Evolutionary conservation across 2,888 invertebrate genomes (phyloP).

Genomic region (Parthenolecanium corni): DNA sequence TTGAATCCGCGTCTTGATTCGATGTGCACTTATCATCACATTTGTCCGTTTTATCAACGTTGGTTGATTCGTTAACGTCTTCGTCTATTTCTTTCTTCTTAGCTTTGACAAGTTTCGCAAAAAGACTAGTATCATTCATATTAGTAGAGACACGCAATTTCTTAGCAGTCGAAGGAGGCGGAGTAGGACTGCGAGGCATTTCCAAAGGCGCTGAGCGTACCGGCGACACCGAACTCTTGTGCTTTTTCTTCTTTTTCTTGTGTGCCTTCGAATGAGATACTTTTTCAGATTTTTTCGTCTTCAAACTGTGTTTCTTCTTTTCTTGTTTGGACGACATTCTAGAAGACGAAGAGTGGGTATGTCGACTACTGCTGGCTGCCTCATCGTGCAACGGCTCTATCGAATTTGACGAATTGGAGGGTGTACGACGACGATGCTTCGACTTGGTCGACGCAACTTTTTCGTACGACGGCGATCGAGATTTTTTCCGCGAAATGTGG

Average conservation of each 20-base stretch:
- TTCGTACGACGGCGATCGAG: conserved; percentile 4
- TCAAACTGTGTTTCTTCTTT: conserved; percentile 12
- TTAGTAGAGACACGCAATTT: conserved; percentile 2
- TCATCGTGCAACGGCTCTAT: not conserved
- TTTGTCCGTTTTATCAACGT: not conserved
- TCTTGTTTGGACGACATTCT: conserved; percentile 13
- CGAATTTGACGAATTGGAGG: conserved; percentile 13
- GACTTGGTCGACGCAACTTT: not conserved
- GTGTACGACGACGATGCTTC: conserved; percentile 4
- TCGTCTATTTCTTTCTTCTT: conserved; percentile 12
- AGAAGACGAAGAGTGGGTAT: conserved; percentile 1
- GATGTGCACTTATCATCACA: not conserved
- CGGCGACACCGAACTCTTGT: not conserved
- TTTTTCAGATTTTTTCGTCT: conserved; percentile 18
- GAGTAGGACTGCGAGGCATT: not conserved
- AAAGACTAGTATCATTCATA: conserved; percentile 27
- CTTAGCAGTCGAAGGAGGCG: not conserved
- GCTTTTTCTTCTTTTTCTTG: conserved; percentile 17
- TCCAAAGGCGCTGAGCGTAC: not conserved
- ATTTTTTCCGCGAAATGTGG: conserved; percentile 8
- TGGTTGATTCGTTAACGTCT: conserved; percentile 1
- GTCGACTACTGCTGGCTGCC: not conserved
- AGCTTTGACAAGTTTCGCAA: conserved; percentile 13
- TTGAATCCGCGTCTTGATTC: conserved; percentile 12
- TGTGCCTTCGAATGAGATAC: conserved; percentile 3